phyloP scores from a whole-genome alignment of 2,113 vertebrate species.

The Proteles cristata region DNA sequence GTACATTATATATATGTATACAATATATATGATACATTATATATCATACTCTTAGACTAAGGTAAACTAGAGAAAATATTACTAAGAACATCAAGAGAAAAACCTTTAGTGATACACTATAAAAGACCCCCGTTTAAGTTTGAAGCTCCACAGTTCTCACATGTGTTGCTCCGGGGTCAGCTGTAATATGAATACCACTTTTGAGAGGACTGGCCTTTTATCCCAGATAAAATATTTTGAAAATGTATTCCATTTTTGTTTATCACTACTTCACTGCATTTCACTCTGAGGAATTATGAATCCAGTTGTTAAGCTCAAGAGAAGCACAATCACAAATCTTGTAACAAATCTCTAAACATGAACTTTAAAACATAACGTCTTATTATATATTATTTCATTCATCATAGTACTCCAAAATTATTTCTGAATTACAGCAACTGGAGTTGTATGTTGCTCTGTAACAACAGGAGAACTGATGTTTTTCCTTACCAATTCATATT shows the following conservation, averaged over 20 bases:
- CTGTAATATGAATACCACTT: not conserved
- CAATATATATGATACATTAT: not conserved
- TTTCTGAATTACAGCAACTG: constrained; percentile 34
- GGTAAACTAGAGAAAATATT: not conserved
- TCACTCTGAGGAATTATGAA: constrained; percentile 23
- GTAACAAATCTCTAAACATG: not conserved
- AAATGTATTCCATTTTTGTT: not conserved
- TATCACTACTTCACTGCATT: not conserved
- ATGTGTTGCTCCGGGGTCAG: not conserved
- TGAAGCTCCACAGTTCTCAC: not conserved
- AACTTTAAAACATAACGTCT: not conserved
- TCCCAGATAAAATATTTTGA: not conserved
- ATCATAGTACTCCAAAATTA: not conserved
- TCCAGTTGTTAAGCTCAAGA: constrained; percentile 9
- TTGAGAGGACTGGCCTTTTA: not conserved
- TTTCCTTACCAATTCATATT: constrained; percentile 96
- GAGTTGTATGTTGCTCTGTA: not conserved
- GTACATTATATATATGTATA: not conserved
- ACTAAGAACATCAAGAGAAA: not conserved
- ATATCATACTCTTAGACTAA: not conserved
- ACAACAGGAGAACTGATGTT: not conserved
- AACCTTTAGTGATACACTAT: not conserved
- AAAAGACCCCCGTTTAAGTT: not conserved
- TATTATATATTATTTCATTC: not conserved
- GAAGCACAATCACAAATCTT: constrained; percentile 22